A percentile compares a stretch with the other conserved stretches of the same genome.
phyloP scores from a whole-genome alignment of 2,888 invertebrate species.

The Didymodactylos carnosus region DNA sequence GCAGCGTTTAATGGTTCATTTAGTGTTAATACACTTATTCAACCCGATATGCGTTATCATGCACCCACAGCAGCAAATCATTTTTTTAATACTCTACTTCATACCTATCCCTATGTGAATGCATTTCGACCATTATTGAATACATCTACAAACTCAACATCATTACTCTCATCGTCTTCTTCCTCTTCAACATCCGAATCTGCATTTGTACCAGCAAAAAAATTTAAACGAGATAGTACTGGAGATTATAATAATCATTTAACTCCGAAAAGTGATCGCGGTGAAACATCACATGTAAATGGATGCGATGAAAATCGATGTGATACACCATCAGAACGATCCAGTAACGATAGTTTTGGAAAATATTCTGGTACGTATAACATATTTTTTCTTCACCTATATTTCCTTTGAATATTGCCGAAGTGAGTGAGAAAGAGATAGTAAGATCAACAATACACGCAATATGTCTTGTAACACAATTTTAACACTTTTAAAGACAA shows the following conservation, averaged over 20 bases:
- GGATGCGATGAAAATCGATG: background rate
- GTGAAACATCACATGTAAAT: background rate
- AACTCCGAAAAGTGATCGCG: too few relatives aligned
- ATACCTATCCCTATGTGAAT: background rate
- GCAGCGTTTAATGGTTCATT: background rate
- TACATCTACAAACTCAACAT: background rate
- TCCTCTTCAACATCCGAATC: background rate
- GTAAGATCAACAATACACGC: too few relatives aligned
- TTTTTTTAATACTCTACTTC: background rate
- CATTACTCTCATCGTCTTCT: background rate
- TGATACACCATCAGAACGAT: background rate
- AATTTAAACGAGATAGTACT: too few relatives aligned
- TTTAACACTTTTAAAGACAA: too few relatives aligned
- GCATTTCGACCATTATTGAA: background rate
- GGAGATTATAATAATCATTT: too few relatives aligned
- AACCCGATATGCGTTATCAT: background rate
- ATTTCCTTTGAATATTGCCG: too few relatives aligned
- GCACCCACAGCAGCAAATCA: background rate
- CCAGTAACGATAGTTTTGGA: background rate
- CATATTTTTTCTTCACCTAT: too few relatives aligned
- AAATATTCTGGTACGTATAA: background rate
- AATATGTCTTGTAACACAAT: too few relatives aligned
- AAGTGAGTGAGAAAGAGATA: too few relatives aligned
- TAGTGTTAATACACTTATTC: background rate
- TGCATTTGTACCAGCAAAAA: background rate